Evolutionary conservation across 64 coral and sea anemone genomes (phyloP), one percentile per base, ranked within the genome.

Genomic region (Actinia equina): DNA sequence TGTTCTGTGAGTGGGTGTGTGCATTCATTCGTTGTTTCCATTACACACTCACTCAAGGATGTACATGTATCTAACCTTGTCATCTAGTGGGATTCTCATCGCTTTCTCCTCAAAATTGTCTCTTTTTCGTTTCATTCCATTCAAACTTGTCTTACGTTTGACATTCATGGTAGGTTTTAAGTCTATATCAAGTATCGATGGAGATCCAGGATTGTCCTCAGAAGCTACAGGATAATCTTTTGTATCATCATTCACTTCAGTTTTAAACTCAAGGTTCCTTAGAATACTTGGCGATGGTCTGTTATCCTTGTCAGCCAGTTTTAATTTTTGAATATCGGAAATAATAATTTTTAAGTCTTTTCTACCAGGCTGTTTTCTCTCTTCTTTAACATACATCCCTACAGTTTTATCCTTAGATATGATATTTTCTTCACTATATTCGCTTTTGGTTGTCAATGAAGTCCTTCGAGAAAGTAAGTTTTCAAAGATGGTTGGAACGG

Each of bases 121-220:
- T 49, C 95, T 77, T 59, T 98, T 98, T 82, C 95, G 84, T 27
- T 98, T 98, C 0, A 23, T 56, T 6, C 52, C 71, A 82, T 56
- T 88, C 14, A 27, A 7, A 76, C 45, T 58, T 13, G 3, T 58
- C n/a, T 77, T 52, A 8, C 65, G 8, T 26, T 37, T 74, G 5
- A 67, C 19, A 69, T n/a, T 82, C 80, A 15, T 17, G 44, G 18
- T 20, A 74, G n/a, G 69, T 74, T 3, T 30, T 20, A 82, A 2
- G 1, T 82, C 80, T 57, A 16, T 0, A 1, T 23, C 53, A 82
- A 57, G 45, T 52, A 51, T 52, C 3, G 44, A 52, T 7, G 45
- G 44, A 11, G 45, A 51, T 13, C 37, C 17, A 57, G 17, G 42
- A 23, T 82, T 82, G 11, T 57, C 80, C 11, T 82, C 53, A 11